phyloP scores from a whole-genome alignment of 92 coral and sea anemone genomes.

The Phenganax marumi region DNA sequence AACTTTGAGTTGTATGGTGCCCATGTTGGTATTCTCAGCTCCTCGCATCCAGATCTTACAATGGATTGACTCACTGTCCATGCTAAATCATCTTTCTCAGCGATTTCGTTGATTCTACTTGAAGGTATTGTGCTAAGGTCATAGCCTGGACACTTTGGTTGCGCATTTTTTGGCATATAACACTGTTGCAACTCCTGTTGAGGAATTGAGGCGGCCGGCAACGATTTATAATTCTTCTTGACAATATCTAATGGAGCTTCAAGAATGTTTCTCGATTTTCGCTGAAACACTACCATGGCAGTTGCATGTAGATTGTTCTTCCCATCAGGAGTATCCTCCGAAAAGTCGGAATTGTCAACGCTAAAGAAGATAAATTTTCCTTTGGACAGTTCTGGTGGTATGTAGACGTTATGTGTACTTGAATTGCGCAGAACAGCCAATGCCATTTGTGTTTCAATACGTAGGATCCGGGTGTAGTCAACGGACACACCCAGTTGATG shows the following conservation, averaged over 20 bases:
- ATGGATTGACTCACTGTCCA: slow-evolving; percentile 32
- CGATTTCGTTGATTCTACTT: slow-evolving; percentile 7
- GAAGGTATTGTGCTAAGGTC: slow-evolving; percentile 42
- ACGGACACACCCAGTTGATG: slow-evolving; percentile 44
- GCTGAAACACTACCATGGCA: slow-evolving; percentile 14
- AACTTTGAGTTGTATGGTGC: no score
- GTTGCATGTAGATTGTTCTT: slow-evolving; percentile 4
- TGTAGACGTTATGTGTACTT: neutral
- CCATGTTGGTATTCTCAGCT: no score
- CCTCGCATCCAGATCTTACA: no score
- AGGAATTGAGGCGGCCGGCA: no score
- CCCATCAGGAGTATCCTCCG: no score
- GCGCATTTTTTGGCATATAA: slow-evolving; percentile 34
- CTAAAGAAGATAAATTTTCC: no score
- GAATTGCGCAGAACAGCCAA: slow-evolving; percentile 29
- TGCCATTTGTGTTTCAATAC: slow-evolving; percentile 52
- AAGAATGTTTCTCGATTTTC: neutral
- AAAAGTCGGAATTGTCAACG: no score
- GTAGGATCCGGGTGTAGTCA: slow-evolving; percentile 46
- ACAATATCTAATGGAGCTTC: no score
- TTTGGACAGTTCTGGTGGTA: neutral
- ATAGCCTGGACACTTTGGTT: slow-evolving; percentile 45
- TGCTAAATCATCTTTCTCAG: slow-evolving; percentile 43
- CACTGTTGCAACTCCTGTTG: slow-evolving; percentile 6
- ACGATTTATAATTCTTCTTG: no score